phyloP scores from a whole-genome alignment of 2,888 invertebrate genomes.

The Meteorus colon region DNA sequence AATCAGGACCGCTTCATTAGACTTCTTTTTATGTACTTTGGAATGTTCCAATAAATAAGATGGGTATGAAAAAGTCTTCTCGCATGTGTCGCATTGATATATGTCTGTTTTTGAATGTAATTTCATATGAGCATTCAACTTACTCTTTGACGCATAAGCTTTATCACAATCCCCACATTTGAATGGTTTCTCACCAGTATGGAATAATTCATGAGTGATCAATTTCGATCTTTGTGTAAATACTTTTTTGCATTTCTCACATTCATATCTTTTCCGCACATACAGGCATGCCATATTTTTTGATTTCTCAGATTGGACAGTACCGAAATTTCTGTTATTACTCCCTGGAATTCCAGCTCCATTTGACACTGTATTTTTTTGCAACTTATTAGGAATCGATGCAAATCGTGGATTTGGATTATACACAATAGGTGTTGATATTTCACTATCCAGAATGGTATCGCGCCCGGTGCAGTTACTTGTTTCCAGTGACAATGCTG shows the following conservation, averaged over 20 bases:
- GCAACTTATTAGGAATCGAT: constrained; percentile 45
- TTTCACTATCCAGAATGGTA: constrained; percentile 45
- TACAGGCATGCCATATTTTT: constrained; percentile 23
- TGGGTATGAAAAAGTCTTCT: constrained; percentile 71
- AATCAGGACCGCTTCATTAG: background rate
- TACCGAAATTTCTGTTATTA: constrained; percentile 48
- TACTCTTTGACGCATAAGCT: constrained; percentile 68
- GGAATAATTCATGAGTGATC: constrained; percentile 61
- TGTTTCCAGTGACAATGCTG: constrained; percentile 38
- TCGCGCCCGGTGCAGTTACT: constrained; percentile 25
- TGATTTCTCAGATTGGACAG: constrained; percentile 34
- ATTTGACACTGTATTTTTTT: background rate
- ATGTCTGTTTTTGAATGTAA: constrained; percentile 67
- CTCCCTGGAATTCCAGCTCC: constrained; percentile 32
- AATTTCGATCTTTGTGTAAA: constrained; percentile 68
- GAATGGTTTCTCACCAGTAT: constrained; percentile 65
- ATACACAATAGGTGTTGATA: constrained; percentile 48
- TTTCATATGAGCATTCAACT: constrained; percentile 68
- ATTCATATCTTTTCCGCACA: constrained; percentile 58
- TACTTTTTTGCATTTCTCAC: constrained; percentile 60
- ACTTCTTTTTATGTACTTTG: constrained; percentile 63
- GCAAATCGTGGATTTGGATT: constrained; percentile 45
- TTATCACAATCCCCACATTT: constrained; percentile 65
- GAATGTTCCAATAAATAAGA: constrained; percentile 70
- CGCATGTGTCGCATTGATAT: constrained; percentile 69